Percentiles rank a stretch among this genome's conserved stretches.
phyloP scores from a whole-genome alignment of 2,888 invertebrate species.

The Andrena marginata region DNA sequence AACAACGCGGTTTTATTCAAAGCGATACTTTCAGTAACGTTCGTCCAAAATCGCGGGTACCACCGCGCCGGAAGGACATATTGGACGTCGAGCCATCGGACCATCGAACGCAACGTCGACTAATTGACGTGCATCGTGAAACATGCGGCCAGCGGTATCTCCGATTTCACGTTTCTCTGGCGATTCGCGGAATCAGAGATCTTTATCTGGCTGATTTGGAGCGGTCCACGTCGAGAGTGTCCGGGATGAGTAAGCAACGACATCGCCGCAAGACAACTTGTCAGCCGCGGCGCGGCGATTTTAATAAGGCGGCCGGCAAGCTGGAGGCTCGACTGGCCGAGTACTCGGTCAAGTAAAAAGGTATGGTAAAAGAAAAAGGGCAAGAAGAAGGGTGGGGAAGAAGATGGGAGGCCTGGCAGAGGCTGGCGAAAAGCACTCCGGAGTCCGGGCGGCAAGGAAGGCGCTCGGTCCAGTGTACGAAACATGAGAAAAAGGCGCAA shows the following conservation, averaged over 20 bases:
- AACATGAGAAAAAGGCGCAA: slow-evolving; percentile 30
- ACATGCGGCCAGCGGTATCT: slow-evolving; percentile 6
- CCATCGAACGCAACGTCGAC: neutral
- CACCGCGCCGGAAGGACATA: no score
- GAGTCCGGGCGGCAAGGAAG: slow-evolving; percentile 19
- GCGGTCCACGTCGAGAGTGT: slow-evolving; percentile 7
- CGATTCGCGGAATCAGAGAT: slow-evolving; percentile 4
- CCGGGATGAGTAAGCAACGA: slow-evolving; percentile 41
- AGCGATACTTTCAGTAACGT: neutral
- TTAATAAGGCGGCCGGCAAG: slow-evolving; percentile 50
- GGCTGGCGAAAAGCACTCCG: neutral
- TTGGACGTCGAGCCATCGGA: no score
- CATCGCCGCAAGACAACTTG: slow-evolving; percentile 58
- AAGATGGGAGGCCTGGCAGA: neutral
- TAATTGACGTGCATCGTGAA: slow-evolving; percentile 4
- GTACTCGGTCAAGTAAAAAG: slow-evolving; percentile 45
- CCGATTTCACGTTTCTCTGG: neutral
- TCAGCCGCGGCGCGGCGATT: slow-evolving; percentile 53
- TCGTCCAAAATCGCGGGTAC: neutral
- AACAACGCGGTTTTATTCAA: no score
- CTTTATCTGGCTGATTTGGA: slow-evolving; percentile 25
- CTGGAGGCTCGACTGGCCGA: slow-evolving; percentile 17
- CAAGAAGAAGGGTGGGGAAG: neutral
- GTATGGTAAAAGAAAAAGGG: slow-evolving; percentile 26
- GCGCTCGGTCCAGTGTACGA: slow-evolving; percentile 12